phyloP scores from a whole-genome alignment of 2,113 vertebrate species.

The Limanda limanda region DNA sequence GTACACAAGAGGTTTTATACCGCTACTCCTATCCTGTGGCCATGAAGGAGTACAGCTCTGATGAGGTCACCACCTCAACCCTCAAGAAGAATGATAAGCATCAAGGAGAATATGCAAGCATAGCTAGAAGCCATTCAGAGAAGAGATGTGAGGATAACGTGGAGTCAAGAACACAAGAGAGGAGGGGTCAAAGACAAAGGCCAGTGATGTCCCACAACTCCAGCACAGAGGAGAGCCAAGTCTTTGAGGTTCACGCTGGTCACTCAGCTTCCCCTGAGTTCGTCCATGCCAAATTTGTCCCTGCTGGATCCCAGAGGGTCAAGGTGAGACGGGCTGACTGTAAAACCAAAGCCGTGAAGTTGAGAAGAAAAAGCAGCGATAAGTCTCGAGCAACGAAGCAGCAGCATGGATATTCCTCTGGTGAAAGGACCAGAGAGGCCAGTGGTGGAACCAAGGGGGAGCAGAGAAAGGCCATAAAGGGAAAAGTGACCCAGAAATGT shows the following conservation, averaged over 20 bases:
- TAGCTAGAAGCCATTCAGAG: conserved; percentile 39
- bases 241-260: conserved; percentile 49
- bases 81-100: conserved; percentile 46
- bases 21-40: conserved; percentile 56
- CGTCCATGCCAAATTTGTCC: conserved; percentile 83
- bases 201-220: conserved; percentile 43
- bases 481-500: conserved; percentile 47
- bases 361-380: conserved; percentile 81
- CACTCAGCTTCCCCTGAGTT: conserved; percentile 70
- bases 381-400: conserved; percentile 75
- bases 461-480: conserved; percentile 57
- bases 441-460: conserved; percentile 45
- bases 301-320: conserved; percentile 80
- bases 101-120: conserved; percentile 30
- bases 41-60: conserved; percentile 53
- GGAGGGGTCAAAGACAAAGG: conserved; percentile 62
- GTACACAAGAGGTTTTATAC: conserved; percentile 47
- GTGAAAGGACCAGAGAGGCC: conserved; percentile 74
- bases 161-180: conserved; percentile 18
- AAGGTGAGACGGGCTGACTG: conserved; percentile 83
- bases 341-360: conserved; percentile 84
- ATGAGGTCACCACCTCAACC: conserved; percentile 52
- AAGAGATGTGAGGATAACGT: conserved; percentile 33
- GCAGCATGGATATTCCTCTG: conserved; percentile 53
- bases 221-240: conserved; percentile 59